Evolutionary conservation across 2,113 vertebrate genomes (phyloP), one percentile per base, ranked within the genome.

Genomic region (Octodon degus): DNA sequence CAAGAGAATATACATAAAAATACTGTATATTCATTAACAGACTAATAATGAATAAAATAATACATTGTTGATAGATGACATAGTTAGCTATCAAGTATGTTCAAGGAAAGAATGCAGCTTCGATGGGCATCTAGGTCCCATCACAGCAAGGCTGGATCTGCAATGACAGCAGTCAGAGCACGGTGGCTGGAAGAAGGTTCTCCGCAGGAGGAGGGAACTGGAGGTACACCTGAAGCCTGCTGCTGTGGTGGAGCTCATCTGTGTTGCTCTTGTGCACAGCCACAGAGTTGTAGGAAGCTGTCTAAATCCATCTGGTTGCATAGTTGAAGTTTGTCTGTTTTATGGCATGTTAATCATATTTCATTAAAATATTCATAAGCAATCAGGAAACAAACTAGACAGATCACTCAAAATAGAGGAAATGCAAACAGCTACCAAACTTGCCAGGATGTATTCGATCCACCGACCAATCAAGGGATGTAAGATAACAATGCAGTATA

Each of bases 391-490:
- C 10, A 12, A 70, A 55, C 32, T 53, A 74, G 34, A 20, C 10
- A 84, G 63, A 88, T 2, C 50, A 63, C 25, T 79, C 37, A 72
- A 90, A 67, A 76, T 50, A 40, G 43, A 90, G 90, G 40, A 80
- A 89, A 82, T 47, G 11, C 10, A 86, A 76, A 89, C 62, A 65
- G 16, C n/a, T 32, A 34, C 50, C 58, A 50, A 87, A 22, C 4
- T 32, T 68, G n/a, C 80, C 14, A 67, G 74, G 67, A 70, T 93
- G 7, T 68, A 40, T 50, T 76, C 50, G 47, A 30, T 0, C 24
- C 77, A 12, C 70, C 16, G 70, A 40, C 22, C 17, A 37, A 74
- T 55, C 7, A 53, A 88, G 5, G 24, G 3, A 34, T 88, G 34
- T 68, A 87, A 89, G 62, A 63, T 83, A 89, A 88, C 76, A 14